Evolutionary conservation across 2,888 invertebrate genomes (phyloP).

Genomic region (Azorinus chamasolen): DNA sequence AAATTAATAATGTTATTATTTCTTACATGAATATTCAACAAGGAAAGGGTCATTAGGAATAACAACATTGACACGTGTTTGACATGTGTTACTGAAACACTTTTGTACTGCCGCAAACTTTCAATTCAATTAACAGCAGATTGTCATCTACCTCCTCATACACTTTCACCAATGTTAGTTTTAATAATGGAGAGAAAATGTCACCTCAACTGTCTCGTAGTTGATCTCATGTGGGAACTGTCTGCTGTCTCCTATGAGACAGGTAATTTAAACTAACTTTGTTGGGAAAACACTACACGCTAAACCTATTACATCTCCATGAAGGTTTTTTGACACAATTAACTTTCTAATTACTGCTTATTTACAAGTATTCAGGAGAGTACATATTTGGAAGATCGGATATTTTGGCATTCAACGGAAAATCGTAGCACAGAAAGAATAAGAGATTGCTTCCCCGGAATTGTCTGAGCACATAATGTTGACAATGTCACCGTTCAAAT

Average conservation of each 20-base stretch:
- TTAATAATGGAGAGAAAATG: constrained; percentile 22
- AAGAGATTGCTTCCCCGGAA: background rate
- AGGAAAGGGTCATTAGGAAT: too few species aligned
- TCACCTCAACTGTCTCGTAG: constrained; percentile 21
- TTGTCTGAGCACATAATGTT: constrained; percentile 43
- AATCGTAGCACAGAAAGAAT: background rate
- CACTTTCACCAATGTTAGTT: too few species aligned
- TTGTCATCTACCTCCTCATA: too few species aligned
- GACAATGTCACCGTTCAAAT: constrained; percentile 48
- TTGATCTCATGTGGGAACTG: constrained; percentile 6
- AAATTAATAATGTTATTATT: too few species aligned
- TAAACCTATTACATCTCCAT: constrained; percentile 20
- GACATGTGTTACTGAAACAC: too few species aligned
- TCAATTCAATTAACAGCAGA: too few species aligned
- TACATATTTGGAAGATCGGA: background rate
- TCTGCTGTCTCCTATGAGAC: constrained; percentile 7
- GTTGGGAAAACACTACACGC: constrained; percentile 20
- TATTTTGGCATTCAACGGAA: background rate
- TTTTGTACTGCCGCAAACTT: too few species aligned
- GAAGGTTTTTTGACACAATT: constrained; percentile 21
- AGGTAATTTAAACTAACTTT: constrained; percentile 30
- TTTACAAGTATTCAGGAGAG: background rate
- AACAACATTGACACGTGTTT: too few species aligned
- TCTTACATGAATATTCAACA: too few species aligned
- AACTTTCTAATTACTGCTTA: constrained; percentile 13